A percentile compares a stretch with the other conserved stretches of the same genome.
phyloP scores from a whole-genome alignment of 2,113 vertebrate species.

The Erythrocebus patas region DNA sequence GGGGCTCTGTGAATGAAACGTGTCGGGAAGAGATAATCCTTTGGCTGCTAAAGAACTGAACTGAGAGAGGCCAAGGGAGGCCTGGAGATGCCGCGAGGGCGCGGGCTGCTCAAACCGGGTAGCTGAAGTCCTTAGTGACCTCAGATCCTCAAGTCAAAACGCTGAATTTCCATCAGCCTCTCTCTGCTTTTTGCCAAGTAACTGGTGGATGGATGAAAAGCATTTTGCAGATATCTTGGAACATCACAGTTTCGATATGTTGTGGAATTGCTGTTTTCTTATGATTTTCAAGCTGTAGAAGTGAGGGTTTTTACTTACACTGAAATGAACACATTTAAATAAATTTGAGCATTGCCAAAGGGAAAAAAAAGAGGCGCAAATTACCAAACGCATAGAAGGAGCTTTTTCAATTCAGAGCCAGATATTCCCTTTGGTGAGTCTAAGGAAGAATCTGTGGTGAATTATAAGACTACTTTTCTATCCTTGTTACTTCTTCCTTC shows the following conservation, averaged over 20 bases:
- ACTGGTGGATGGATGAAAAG: conserved; percentile 16
- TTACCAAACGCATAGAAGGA: neutral
- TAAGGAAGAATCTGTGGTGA: neutral
- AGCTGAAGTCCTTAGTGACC: conserved; percentile 43
- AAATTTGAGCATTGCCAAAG: neutral
- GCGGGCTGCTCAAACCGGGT: conserved; percentile 32
- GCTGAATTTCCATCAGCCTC: conserved; percentile 32
- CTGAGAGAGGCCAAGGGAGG: neutral
- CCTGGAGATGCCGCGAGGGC: neutral
- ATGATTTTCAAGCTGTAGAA: neutral
- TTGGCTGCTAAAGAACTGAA: neutral
- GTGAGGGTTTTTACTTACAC: neutral
- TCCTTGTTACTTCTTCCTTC: neutral
- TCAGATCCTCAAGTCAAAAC: neutral
- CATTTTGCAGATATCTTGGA: neutral
- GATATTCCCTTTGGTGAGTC: neutral
- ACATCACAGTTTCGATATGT: neutral
- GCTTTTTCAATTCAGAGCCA: conserved; percentile 29
- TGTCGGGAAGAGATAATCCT: conserved; percentile 34
- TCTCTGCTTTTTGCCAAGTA: conserved; percentile 52
- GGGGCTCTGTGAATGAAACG: conserved; percentile 61
- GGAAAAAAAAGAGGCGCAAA: neutral
- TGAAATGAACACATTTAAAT: neutral
- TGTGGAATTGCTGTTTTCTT: neutral
- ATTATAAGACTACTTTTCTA: neutral